A percentile compares a stretch with the other conserved stretches of the same genome.
phyloP scores from a whole-genome alignment of 2,888 invertebrate species.

The Monopis laevigella region DNA sequence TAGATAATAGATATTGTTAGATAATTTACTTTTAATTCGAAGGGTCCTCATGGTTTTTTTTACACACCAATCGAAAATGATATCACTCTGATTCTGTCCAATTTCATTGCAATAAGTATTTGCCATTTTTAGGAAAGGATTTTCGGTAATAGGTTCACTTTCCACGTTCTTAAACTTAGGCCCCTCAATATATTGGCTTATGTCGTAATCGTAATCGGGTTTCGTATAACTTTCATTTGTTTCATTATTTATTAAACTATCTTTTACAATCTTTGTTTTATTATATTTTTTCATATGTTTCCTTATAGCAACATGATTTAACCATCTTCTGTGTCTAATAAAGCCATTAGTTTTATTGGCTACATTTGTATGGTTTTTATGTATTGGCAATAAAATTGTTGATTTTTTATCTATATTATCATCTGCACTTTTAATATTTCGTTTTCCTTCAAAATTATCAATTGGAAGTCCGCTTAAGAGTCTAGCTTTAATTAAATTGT shows the following conservation, averaged over 20 bases:
- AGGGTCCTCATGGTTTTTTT: slow-evolving; percentile 47
- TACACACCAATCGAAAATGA: slow-evolving; percentile 43
- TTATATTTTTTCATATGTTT: slow-evolving; percentile 19
- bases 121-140: slow-evolving; percentile 44
- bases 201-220: slow-evolving; percentile 1
- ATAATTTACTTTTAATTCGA: slow-evolving; percentile 38
- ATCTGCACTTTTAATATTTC: slow-evolving; percentile 27
- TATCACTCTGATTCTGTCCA: slow-evolving; percentile 33
- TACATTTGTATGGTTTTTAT: slow-evolving; percentile 19
- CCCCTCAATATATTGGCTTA: neutral
- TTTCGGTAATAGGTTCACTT: neutral
- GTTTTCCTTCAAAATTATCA: slow-evolving; percentile 23
- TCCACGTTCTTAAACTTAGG: too few relatives aligned
- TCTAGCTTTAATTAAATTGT: slow-evolving; percentile 44
- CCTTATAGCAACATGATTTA: slow-evolving; percentile 29
- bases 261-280: slow-evolving; percentile 10
- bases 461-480: slow-evolving; percentile 28
- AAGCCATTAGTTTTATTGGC: slow-evolving; percentile 13
- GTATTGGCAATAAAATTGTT: slow-evolving; percentile 36
- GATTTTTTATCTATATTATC: slow-evolving; percentile 33
- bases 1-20: neutral
- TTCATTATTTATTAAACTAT: slow-evolving; percentile 16
- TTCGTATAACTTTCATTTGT: neutral
- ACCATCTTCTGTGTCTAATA: slow-evolving; percentile 41
- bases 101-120: slow-evolving; percentile 46